Percentiles rank a stretch among this genome's conserved stretches.
These are phyloP conservation scores for Plebejus melissa DNA, from an alignment of 2,888 invertebrate species.

Conservation along the genomic window DNA sequence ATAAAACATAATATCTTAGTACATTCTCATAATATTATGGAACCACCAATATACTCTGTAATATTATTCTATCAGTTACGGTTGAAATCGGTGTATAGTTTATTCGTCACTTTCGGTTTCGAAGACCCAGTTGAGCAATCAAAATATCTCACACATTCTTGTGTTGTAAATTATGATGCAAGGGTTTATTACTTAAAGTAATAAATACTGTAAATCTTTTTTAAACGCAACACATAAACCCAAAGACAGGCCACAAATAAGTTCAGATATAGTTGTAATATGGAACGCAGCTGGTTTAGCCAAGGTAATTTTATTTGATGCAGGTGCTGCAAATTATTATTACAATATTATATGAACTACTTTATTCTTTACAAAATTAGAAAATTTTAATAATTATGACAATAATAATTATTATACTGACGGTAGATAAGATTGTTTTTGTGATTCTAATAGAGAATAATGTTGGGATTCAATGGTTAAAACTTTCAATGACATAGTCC, in stretches of 20 bases:
- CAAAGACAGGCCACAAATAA: neutral
- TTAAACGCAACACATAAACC: neutral
- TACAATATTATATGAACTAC: too few relatives aligned
- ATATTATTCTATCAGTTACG: neutral
- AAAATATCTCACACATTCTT: constrained; percentile 11
- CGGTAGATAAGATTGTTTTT: too few relatives aligned
- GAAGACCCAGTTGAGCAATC: constrained; percentile 6
- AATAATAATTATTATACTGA: too few relatives aligned
- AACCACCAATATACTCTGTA: neutral
- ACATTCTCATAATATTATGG: neutral
- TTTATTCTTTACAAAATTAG: too few relatives aligned
- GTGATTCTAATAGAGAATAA: too few relatives aligned
- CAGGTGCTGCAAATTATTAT: neutral
- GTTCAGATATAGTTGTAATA: neutral
- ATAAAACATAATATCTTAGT: too few relatives aligned
- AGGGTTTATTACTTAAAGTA: neutral
- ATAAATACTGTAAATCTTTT: neutral
- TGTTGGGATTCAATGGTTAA: too few relatives aligned
- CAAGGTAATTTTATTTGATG: neutral
- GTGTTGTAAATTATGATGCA: neutral
- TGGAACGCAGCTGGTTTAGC: neutral
- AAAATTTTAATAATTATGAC: too few relatives aligned
- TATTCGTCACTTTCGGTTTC: neutral
- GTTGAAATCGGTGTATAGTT: neutral
- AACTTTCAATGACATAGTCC: too few relatives aligned